phyloP scores from a whole-genome alignment of 1,140 invertebrate genomes.

The Papilio aristodemus region DNA sequence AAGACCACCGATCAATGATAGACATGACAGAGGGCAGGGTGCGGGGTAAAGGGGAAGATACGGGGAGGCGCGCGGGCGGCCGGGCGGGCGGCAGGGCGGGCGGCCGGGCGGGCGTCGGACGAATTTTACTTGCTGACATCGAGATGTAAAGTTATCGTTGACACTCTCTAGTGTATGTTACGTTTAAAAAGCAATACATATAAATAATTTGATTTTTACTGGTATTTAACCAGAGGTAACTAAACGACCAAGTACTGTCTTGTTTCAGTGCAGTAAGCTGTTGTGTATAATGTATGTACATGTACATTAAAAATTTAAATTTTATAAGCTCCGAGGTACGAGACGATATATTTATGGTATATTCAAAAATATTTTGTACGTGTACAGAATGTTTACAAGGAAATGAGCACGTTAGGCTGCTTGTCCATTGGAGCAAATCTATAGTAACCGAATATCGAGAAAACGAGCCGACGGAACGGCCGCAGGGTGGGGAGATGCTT shows the following conservation, averaged over 20 bases:
- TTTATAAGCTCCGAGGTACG: conserved; percentile 37
- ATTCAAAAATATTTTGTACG: conserved; percentile 15
- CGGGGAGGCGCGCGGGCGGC: not conserved
- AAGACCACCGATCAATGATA: not conserved
- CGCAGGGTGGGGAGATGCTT: no score
- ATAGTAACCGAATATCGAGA: no score
- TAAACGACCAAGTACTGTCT: conserved; percentile 65
- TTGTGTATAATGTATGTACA: conserved; percentile 34
- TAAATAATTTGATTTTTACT: conserved; percentile 44
- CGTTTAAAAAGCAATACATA: conserved; percentile 52
- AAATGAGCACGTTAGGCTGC: not conserved
- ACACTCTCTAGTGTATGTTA: conserved; percentile 37
- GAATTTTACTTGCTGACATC: conserved; percentile 34
- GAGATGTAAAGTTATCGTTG: conserved; percentile 19
- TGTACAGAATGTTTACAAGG: not conserved
- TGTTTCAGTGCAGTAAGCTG: conserved; percentile 35
- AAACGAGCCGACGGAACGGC: no score
- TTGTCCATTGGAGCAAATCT: not conserved
- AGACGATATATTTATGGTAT: not conserved
- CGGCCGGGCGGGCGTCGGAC: conserved; percentile 16
- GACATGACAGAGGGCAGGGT: not conserved
- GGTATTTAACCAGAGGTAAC: conserved; percentile 38
- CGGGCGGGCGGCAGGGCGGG: not conserved
- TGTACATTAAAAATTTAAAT: conserved; percentile 34
- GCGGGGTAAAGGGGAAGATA: no score